Evolutionary conservation across 2,113 vertebrate genomes (phyloP), one percentile per base, ranked within the genome.

Genomic region (Brienomyrus brachyistius): DNA sequence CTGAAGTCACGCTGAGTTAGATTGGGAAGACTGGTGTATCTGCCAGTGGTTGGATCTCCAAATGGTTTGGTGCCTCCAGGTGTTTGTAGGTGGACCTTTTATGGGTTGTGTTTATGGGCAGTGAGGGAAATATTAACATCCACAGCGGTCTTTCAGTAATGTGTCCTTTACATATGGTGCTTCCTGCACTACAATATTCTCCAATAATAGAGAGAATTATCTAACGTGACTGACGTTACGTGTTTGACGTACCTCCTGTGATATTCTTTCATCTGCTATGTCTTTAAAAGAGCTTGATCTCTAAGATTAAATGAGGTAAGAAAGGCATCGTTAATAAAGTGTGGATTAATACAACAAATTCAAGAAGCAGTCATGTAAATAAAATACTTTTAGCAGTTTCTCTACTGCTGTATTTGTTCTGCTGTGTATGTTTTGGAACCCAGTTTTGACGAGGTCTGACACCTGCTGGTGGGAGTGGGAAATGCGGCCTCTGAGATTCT

Each of bases 391-490:
- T 19, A 23, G 31, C 4, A 21, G 21, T 77, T 77, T 54, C 27
- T 45, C 10, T 31, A 19, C 87, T 87, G 31, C 48, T 85, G 83
- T 48, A 85, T 85, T 77, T 80, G n/a, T 86, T 27, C 23, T 88
- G 35, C 54, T 52, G 66, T 88, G 23, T 88, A 13, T n/a, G 40
- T n/a, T 19, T 40, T 62, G 77, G 40, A 40, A 47, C n/a, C 45
- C 6, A 62, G 80, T 86, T 23, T 21, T 35, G 62, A 45, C 66
- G 17, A 23, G 50, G 51, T 43, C 40, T 54, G 88, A 90, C 91
- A 74, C 31, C 88, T 91, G 90, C 82, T 83, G 88, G 70, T 83
- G 21, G 51, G 86, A 54, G 87, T 27, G 56, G 31, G 90, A 40
- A 50, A 40, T 77, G 59, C 17, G 48, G 19, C 35, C 40, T 77